A percentile compares a stretch with the other conserved stretches of the same genome.
Conservation (phyloP, 2,797 vertebrate species). For the Aulostomus chinensis region DNA sequence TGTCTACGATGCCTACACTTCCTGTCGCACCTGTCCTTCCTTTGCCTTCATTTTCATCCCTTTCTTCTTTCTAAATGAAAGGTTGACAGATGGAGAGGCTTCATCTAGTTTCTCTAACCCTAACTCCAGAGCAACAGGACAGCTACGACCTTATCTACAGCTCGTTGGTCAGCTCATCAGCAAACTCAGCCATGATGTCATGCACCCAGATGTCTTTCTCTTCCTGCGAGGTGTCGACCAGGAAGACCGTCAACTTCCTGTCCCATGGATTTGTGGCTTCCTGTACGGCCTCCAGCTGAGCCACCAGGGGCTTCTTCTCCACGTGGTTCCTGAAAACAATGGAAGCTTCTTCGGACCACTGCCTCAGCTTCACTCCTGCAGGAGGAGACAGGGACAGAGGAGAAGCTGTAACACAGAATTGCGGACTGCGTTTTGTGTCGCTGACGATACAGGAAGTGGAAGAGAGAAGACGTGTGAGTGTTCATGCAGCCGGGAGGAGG, state of each 20-base stretch:
- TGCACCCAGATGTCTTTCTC: constrained; percentile 96
- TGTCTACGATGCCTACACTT: constrained; percentile 9
- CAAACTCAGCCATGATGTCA: constrained; percentile 93
- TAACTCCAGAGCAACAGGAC: constrained; percentile 1
- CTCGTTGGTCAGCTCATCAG: constrained; percentile 77
- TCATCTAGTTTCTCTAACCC: constrained; percentile 8
- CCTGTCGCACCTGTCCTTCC: neutral
- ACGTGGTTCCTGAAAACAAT: constrained; percentile 97
- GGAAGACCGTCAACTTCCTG: constrained; percentile 87
- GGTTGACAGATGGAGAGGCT: constrained; percentile 24
- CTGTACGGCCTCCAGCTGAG: constrained; percentile 87
- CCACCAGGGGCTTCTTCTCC: constrained; percentile 95
- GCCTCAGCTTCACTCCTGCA: constrained; percentile 87
- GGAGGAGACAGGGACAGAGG: neutral
- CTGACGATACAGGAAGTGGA: too few relatives aligned
- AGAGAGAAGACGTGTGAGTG: too few relatives aligned
- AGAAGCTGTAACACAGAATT: neutral
- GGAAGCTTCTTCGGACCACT: constrained; percentile 96
- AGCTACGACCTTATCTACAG: constrained; percentile 35
- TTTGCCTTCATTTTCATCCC: neutral
- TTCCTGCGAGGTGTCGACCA: constrained; percentile 93
- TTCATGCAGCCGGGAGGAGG: too few relatives aligned
- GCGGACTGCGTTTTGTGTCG: too few relatives aligned
- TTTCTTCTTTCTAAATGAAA: constrained; percentile 15
- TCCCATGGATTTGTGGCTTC: constrained; percentile 88